Evolutionary conservation across 2,113 vertebrate species (phyloP).

Genomic region (zebrafish (Danio rerio)): DNA sequence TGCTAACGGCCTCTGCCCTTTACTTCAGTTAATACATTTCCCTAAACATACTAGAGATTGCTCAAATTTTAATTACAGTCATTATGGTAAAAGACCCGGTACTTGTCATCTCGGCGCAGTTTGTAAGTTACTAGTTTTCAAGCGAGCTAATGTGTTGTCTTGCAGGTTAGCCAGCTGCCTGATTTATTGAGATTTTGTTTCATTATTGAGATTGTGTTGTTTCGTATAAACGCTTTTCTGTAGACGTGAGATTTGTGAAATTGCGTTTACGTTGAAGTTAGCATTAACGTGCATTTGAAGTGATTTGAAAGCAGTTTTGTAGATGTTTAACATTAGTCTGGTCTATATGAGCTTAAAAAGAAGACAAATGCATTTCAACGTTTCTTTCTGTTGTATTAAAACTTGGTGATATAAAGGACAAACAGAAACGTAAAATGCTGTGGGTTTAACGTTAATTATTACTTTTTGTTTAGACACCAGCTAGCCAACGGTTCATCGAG

Average conservation of each 20-base stretch:
- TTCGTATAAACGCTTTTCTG: neutral
- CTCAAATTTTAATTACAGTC: neutral
- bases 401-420: neutral
- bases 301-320: neutral
- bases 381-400: neutral
- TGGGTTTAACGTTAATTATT: neutral
- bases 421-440: neutral
- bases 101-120: conserved; percentile 1
- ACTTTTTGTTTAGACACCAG: conserved; percentile 1
- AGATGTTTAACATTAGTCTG: neutral
- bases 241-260: neutral
- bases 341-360: neutral
- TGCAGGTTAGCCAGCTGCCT: conserved; percentile 12
- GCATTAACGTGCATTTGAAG: neutral
- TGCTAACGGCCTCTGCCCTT: conserved; percentile 32
- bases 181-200: neutral
- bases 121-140: neutral
- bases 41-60: neutral
- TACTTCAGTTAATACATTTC: neutral
- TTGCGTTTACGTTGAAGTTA: neutral
- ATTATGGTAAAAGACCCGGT: neutral
- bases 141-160: conserved; percentile 21
- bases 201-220: neutral
- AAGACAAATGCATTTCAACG: neutral
- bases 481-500: conserved; percentile 3